phyloP scores from a whole-genome alignment of 1,140 invertebrate species.

The Drosophila ananassae region DNA sequence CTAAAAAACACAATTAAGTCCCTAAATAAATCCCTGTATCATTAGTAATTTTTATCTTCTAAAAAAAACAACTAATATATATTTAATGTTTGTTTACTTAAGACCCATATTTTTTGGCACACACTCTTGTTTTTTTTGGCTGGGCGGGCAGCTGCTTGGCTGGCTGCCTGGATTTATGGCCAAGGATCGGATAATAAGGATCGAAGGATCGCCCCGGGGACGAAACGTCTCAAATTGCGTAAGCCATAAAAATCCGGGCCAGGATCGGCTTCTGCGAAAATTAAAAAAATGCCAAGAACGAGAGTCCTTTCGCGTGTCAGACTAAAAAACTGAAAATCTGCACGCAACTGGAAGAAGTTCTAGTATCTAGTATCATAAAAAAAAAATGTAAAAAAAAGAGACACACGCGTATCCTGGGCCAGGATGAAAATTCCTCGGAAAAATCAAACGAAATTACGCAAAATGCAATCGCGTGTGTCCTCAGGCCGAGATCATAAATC shows the following conservation, averaged over 20 bases:
- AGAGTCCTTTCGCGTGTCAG: slow-evolving; percentile 61
- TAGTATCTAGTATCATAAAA: slow-evolving; percentile 25
- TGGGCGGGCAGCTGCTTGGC: slow-evolving; percentile 25
- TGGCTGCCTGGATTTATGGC: slow-evolving; percentile 44
- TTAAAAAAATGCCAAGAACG: not conserved
- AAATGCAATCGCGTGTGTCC: slow-evolving; percentile 51
- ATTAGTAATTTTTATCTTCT: not conserved
- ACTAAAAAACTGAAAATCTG: slow-evolving; percentile 72
- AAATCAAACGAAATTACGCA: slow-evolving; percentile 50
- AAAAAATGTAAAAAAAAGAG: slow-evolving; percentile 43
- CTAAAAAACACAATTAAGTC: too few relatives aligned
- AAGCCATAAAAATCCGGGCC: slow-evolving; percentile 60
- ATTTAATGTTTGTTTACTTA: slow-evolving; percentile 31
- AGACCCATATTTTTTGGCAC: slow-evolving; percentile 1
- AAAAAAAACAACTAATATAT: slow-evolving; percentile 25
- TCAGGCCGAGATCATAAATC: slow-evolving; percentile 23
- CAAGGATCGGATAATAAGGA: slow-evolving; percentile 16
- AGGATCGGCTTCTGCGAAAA: slow-evolving; percentile 48
- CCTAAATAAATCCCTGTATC: too few relatives aligned
- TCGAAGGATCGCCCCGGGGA: slow-evolving; percentile 1
- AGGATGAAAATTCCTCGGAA: slow-evolving; percentile 12
- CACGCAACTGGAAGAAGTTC: slow-evolving; percentile 74
- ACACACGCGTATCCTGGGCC: slow-evolving; percentile 26
- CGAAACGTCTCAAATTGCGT: slow-evolving; percentile 49
- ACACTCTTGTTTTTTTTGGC: not conserved